Evolutionary conservation across 2,888 invertebrate species (phyloP), one percentile per base, ranked within the genome.

Genomic region (Saturnia japonica): DNA sequence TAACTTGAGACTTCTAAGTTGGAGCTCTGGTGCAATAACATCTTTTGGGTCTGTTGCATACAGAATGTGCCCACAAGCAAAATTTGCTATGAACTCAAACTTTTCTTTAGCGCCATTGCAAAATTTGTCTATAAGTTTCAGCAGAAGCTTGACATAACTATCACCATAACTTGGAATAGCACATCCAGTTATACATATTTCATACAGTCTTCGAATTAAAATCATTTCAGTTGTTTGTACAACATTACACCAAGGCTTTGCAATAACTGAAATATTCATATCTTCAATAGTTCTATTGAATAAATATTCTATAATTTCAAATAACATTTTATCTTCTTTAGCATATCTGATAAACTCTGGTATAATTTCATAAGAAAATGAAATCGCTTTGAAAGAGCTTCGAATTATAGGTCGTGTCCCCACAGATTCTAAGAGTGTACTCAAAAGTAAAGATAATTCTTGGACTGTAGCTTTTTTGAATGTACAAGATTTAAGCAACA

Each of bases 31-130:
- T 71, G 90, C 92, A 16, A 94, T 90, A 0, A 92, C 87, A 71
- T 92, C 90, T 77, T 89, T 89, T 54, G 91, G 89, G 73, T 93
- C 88, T 4, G 81, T 76, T 1, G 92, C 91, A 73, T 89, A 93
- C 42, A 94, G 76, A 75, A 93, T 90, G 77, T 94, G 91, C 0
- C 91, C 91, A 66, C 94, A 89, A 64, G 94, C 94, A 76, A 95
- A 93, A 79, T 95, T 95, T 0, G 95, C 91, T 0, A 96, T 83
- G 70, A 96, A 95, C 34, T 95, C 91, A 8, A 95, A 87, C 79
- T 95, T 95, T 2, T 94, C 88, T 70, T 87, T 88, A 0, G 91
- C 67, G 66, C 81, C 86, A 4, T 83, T 84, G 76, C 94, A 95
- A 62, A 94, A 88, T 70, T 87, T 87, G 43, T 91, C 83, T 0